These are phyloP conservation scores for Philopedon plagiatum DNA, from an alignment of 2,888 invertebrate genomes.

Conservation along the genomic window DNA sequence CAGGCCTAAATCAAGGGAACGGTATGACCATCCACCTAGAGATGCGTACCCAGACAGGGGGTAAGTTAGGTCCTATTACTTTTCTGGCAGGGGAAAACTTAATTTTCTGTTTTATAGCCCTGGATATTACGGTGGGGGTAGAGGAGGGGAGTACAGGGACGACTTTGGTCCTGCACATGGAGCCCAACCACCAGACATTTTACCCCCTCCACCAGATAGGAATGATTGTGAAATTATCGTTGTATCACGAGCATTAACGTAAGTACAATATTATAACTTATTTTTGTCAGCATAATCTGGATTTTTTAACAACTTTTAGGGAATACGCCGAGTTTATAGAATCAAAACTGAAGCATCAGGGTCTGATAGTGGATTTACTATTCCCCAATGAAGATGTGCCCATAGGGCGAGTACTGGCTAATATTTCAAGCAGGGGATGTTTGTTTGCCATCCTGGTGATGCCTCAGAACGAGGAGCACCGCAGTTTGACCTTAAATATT, in stretches of 20 bases:
- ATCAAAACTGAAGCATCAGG: slow-evolving; percentile 81
- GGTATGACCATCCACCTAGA: slow-evolving; percentile 52
- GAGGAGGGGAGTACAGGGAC: slow-evolving; percentile 51
- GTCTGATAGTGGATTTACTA: slow-evolving; percentile 87
- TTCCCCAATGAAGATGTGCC: slow-evolving; percentile 93
- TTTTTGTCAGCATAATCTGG: not conserved
- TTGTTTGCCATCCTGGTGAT: slow-evolving; percentile 91
- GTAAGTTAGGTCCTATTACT: too few species aligned
- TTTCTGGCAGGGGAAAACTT: too few species aligned
- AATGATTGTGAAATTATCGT: slow-evolving; percentile 95
- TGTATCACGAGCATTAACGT: slow-evolving; percentile 86
- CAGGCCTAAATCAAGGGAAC: slow-evolving; percentile 49
- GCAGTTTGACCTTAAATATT: slow-evolving; percentile 91
- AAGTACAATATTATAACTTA: slow-evolving; percentile 65
- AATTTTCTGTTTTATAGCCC: too few species aligned
- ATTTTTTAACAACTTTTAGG: slow-evolving; percentile 67
- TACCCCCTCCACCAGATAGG: slow-evolving; percentile 69
- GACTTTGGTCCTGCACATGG: slow-evolving; percentile 58
- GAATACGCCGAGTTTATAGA: slow-evolving; percentile 93
- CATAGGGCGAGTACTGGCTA: slow-evolving; percentile 83
- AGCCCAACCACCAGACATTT: slow-evolving; percentile 57
- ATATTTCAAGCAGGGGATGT: slow-evolving; percentile 90
- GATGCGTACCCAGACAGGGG: slow-evolving; percentile 3
- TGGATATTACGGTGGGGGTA: slow-evolving; percentile 42
- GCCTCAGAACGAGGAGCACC: slow-evolving; percentile 87